phyloP scores from a whole-genome alignment of 1,140 invertebrate species.

The Atta colombica region DNA sequence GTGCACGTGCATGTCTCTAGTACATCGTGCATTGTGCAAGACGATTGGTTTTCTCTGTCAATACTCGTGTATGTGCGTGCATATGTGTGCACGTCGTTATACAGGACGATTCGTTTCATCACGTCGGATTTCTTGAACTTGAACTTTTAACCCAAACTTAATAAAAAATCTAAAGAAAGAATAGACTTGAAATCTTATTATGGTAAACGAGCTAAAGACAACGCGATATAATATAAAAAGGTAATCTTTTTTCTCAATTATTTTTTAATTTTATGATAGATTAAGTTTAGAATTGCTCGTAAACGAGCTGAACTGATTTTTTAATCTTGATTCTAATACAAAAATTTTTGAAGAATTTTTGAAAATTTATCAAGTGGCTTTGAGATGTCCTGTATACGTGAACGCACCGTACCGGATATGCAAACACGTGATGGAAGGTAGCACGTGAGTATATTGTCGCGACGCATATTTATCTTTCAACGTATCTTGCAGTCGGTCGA shows the following conservation, averaged over 20 bases:
- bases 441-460: slow-evolving; percentile 33
- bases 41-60: slow-evolving; percentile 38
- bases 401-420: slow-evolving; percentile 42
- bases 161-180: not conserved
- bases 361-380: not conserved
- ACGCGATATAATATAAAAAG: not conserved
- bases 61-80: not conserved
- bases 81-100: not conserved
- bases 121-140: not conserved
- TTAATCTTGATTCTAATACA: not conserved
- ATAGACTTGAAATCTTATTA: not conserved
- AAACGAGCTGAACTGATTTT: not conserved
- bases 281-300: not conserved
- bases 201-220: not conserved
- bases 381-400: not conserved
- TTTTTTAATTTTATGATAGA: not conserved
- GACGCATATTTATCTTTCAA: slow-evolving; percentile 59
- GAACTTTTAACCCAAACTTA: not conserved
- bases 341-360: not conserved
- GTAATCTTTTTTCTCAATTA: not conserved
- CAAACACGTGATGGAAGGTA: slow-evolving; percentile 51
- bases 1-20: slow-evolving; percentile 79
- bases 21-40: slow-evolving; percentile 60
- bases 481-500: not conserved
- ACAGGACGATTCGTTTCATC: not conserved